These are phyloP conservation scores for Clarias laeviceps DNA, from an alignment of 2,797 vertebrate species.

Conservation along the genomic window DNA sequence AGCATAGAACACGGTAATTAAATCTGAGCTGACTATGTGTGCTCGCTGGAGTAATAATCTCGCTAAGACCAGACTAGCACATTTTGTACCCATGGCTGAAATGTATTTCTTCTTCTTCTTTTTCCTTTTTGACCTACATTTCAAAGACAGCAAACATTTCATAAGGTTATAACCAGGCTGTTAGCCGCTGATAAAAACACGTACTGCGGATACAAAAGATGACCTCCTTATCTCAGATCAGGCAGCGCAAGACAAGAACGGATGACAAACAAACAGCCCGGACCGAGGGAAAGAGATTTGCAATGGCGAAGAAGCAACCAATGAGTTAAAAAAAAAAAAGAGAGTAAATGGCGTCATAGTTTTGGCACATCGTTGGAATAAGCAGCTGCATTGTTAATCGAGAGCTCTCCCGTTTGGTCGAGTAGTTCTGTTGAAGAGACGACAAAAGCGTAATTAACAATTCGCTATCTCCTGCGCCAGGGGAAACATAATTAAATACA, in stretches of 20 bases:
- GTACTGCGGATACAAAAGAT: slow-evolving; percentile 60
- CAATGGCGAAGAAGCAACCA: neutral
- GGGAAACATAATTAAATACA: slow-evolving; percentile 63
- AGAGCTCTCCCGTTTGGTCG: slow-evolving; percentile 71
- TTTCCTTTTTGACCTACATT: neutral
- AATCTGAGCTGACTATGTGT: slow-evolving; percentile 8
- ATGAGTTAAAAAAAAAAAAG: neutral
- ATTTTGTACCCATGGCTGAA: neutral
- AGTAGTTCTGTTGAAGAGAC: slow-evolving; percentile 73
- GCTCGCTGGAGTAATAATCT: neutral
- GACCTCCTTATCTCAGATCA: slow-evolving; percentile 54
- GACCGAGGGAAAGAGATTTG: slow-evolving; percentile 2
- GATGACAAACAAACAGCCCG: slow-evolving; percentile 43
- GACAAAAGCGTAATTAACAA: slow-evolving; percentile 75
- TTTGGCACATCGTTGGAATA: slow-evolving; percentile 64
- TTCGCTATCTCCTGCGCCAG: slow-evolving; percentile 65
- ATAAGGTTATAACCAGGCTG: slow-evolving; percentile 71
- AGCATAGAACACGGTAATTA: neutral
- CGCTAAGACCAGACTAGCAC: neutral
- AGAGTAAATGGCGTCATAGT: slow-evolving; percentile 65
- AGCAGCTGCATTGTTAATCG: slow-evolving; percentile 64
- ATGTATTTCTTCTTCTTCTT: neutral
- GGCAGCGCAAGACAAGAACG: slow-evolving; percentile 50
- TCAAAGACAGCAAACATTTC: slow-evolving; percentile 60
- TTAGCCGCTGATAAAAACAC: slow-evolving; percentile 67